Percentiles rank a stretch among this genome's conserved stretches.
Evolutionary conservation across 2,797 vertebrate species (phyloP).

Genomic region (Vireo griseus): DNA sequence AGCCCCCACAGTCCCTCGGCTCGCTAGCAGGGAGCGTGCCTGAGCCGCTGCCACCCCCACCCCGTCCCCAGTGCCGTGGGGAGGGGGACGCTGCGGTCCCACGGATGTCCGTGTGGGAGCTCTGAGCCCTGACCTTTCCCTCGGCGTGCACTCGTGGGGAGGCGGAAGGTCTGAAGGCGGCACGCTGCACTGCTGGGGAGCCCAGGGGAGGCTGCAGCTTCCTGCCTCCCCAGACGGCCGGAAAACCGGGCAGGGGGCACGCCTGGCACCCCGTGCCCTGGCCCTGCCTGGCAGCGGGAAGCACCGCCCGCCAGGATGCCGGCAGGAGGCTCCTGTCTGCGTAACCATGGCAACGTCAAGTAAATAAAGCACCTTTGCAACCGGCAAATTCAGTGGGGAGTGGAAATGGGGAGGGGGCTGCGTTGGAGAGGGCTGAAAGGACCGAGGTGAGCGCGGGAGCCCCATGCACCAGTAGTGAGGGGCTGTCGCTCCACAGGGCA

Average conservation of each 20-base stretch:
- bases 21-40: not conserved
- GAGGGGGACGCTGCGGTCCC: not conserved
- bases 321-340: slow-evolving; percentile 50
- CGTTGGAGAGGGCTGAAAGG: fast-evolving
- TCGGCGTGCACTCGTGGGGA: not conserved
- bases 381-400: not conserved
- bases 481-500: fast-evolving
- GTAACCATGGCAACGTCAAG: slow-evolving; percentile 73
- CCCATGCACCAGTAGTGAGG: fast-evolving
- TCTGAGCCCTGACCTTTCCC: slow-evolving; percentile 51
- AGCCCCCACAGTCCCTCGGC: not conserved
- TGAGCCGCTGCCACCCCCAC: not conserved
- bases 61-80: not conserved
- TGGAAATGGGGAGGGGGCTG: not conserved
- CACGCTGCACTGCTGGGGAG: not conserved
- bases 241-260: not conserved
- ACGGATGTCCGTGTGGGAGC: not conserved
- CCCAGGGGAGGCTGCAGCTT: slow-evolving; percentile 13
- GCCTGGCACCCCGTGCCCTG: not conserved
- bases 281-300: slow-evolving; percentile 22
- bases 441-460: fast-evolving
- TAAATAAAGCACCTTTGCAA: slow-evolving; percentile 75
- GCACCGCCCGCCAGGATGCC: slow-evolving; percentile 12
- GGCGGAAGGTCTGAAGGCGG: slow-evolving; percentile 63
- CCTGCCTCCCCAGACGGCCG: not conserved